Base-by-base conservation (phyloP, 2,888 invertebrate genomes). In the Drosophila formosana region DNA sequence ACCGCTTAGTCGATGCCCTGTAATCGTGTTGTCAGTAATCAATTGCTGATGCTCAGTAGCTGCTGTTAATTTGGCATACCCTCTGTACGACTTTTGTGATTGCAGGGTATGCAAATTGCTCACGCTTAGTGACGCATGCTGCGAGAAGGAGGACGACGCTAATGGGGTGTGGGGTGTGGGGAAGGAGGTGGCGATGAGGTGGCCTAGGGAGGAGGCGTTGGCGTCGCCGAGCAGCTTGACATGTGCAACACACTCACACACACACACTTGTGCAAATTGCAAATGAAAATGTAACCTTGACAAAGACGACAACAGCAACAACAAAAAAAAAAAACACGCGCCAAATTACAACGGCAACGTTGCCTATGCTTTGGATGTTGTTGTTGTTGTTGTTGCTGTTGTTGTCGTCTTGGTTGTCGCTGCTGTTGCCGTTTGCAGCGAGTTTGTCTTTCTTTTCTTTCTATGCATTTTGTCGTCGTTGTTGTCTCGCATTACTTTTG, bases 221-320 rank as follows among this genome's bases (percentile, higher is more conserved):
- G 67, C 58, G 66, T 67, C 77, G 73, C 56, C 67, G 67, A 41
- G 23, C 68, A 72, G 51, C 56, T 56, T 67, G 67, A 67, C 73
- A 72, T 51, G 46, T 51, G 46, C 50, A 61, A 7, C 53, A 47
- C 43, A 64, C 56, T 50, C 34, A 28, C 28, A 53, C 18, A 37
- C 32, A 49, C 51, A 25, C 32, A 39, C 68, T 72, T 78, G 55
- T 55, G 43, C 55, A 69, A 84, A 69, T 69, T 75, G 69, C 66
- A 81, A 83, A 83, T 69, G 78, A 72, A 82, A 86, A 80, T 80
- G 68, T 72, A 87, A 87, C 82, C 82, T 82, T 87, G 78, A 79
- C 77, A 88, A 79, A 79, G 77, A 53, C 62, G 56, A 46, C 49
- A 63, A 66, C 49, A 43, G 11, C 26, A 57, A 53, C 62, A 52